Evolutionary conservation across 2,113 vertebrate species (phyloP), one percentile per base, ranked within the genome.

Genomic region (Rhynchomys soricoides): DNA sequence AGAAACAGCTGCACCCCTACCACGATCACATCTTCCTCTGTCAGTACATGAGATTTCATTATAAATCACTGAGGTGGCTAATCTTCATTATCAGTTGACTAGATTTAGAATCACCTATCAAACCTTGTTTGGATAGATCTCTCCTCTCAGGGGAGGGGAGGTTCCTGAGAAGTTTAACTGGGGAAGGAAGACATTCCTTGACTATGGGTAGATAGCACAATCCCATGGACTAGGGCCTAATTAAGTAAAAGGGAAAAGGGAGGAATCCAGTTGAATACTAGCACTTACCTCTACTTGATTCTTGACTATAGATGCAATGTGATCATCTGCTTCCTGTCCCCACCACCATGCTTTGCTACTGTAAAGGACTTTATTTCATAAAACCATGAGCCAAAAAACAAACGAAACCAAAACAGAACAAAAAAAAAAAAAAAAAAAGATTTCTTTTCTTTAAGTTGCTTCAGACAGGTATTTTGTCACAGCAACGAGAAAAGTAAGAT

Each of bases 11-110:
- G 24, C 0, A 3, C 71, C 26, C 71, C 93, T 93, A 48, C 52
- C 90, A 45, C 45, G 66, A 79, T 90, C 64, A 75, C 40, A 59
- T 17, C n/a, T 93, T 89, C 52, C 24, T 91, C 82, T 91, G 66
- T 45, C 59, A 52, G 64, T 66, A 81, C 29, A 57, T 52, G 12
- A 89, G 59, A 83, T 89, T 17, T 68, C 57, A 59, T 77, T 78
- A 81, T 5, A 78, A 75, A 66, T 19, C 57, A 85, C 2, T 66
- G n/a, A 19, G 37, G 15, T 71, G 86, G 13, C n/a, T 29, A n/a
- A 29, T 70, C 66, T 68, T 50, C 31, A 16, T 52, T 87, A 50
- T 26, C 34, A 55, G 21, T 52, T 55, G 13, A 55, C 34, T 24
- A 40, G 86, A 52, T 17, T n/a, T 55, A 2, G 48, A 87, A 71